Conservation (phyloP, 1,140 invertebrate genomes). For the Diachasma alloeum region DNA sequence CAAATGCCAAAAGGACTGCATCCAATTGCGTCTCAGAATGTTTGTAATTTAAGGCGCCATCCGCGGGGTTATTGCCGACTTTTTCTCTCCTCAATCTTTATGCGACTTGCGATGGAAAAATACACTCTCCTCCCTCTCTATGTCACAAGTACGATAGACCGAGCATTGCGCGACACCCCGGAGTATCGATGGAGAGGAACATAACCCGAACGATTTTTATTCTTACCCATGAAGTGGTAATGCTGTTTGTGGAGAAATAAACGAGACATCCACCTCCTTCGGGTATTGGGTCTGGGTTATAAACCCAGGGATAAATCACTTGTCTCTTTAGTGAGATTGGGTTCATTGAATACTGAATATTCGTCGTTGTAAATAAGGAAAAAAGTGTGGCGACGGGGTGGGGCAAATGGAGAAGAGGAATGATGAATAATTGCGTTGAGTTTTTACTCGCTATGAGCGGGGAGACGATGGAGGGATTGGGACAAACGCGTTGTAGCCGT, state of each 20-base stretch:
- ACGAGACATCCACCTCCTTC: constrained; percentile 10
- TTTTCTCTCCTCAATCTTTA: neutral
- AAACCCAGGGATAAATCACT: constrained; percentile 12
- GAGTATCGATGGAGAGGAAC: neutral
- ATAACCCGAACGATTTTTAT: neutral
- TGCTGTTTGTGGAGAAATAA: constrained; percentile 10
- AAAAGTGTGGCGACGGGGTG: neutral
- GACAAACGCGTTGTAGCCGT: too few species aligned
- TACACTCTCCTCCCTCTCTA: neutral
- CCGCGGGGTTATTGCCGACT: neutral
- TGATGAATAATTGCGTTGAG: neutral
- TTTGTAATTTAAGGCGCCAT: neutral
- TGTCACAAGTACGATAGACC: neutral
- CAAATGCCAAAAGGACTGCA: neutral
- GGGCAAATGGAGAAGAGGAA: neutral
- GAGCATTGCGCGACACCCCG: neutral
- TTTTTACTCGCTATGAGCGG: neutral
- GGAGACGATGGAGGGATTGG: too few species aligned
- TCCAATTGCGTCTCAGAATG: neutral
- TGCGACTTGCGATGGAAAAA: neutral
- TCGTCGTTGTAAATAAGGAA: neutral
- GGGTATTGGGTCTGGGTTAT: constrained; percentile 3
- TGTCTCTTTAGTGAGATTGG: constrained; percentile 13
- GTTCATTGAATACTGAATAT: constrained; percentile 15
- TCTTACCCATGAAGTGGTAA: neutral